A percentile compares a stretch with the other conserved stretches of the same genome.
Conservation (phyloP, 2,797 vertebrate species). For the Synanceia verrucosa region DNA sequence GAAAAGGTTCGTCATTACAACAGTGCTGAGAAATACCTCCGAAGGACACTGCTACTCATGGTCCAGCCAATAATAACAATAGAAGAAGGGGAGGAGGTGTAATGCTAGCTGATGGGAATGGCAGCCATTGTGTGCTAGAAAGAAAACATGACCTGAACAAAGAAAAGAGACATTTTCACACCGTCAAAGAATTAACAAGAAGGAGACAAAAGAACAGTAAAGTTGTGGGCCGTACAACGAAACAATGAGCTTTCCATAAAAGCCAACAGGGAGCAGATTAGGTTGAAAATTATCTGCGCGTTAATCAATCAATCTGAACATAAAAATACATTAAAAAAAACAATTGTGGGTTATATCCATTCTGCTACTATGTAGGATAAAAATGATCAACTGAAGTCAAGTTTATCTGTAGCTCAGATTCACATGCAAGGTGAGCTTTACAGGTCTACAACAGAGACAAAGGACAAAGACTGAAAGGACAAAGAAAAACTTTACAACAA, state of each 20-base stretch:
- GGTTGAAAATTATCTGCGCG: too few relatives aligned
- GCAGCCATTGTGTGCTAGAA: slow-evolving; percentile 1
- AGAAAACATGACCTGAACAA: slow-evolving; percentile 17
- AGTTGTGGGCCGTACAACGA: not conserved
- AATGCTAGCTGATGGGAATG: slow-evolving; percentile 36
- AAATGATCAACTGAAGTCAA: not conserved
- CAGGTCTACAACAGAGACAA: not conserved
- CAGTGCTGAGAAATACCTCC: slow-evolving; percentile 65
- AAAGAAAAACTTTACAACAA: not conserved
- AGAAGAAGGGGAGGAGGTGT: slow-evolving; percentile 28
- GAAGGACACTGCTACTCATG: slow-evolving; percentile 30
- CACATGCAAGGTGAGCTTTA: not conserved
- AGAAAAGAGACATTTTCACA: not conserved
- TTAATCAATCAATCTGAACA: too few relatives aligned
- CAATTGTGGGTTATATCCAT: not conserved
- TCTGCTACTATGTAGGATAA: not conserved
- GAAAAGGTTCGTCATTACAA: slow-evolving; percentile 78
- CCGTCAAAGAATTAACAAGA: not conserved
- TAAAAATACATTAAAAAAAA: too few relatives aligned
- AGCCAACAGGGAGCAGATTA: not conserved
- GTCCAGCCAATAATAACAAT: slow-evolving; percentile 49
- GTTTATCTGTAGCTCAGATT: not conserved
- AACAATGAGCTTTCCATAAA: not conserved
- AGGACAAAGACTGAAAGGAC: not conserved
- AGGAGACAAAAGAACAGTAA: not conserved